phyloP scores from a whole-genome alignment of 2,888 invertebrate species.

The Nephrotoma appendiculata region DNA sequence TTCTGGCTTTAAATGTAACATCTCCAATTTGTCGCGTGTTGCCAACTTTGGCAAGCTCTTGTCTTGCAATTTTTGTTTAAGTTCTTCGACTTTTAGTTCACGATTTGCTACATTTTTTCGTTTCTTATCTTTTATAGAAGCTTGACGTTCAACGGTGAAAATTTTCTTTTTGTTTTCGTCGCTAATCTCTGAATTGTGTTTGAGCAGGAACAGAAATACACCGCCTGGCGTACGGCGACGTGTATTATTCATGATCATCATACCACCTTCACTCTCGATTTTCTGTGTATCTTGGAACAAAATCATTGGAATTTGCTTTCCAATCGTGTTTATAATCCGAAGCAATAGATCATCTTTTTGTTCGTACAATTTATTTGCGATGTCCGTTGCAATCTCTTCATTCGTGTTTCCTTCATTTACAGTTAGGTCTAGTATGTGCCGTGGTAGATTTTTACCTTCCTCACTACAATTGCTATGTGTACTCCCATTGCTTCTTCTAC shows the following conservation, averaged over 20 bases:
- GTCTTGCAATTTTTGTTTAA: conserved; percentile 43
- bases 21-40: conserved; percentile 22
- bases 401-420: conserved; percentile 36
- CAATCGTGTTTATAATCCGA: conserved; percentile 54
- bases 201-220: conserved; percentile 67
- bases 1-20: conserved; percentile 21
- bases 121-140: conserved; percentile 39
- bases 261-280: conserved; percentile 72
- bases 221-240: conserved; percentile 78
- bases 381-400: conserved; percentile 51
- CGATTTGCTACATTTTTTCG: conserved; percentile 39
- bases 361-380: conserved; percentile 57
- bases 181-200: conserved; percentile 51
- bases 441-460: conserved; percentile 17
- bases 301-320: conserved; percentile 56
- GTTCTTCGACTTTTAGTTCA: conserved; percentile 49
- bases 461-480: conserved; percentile 35
- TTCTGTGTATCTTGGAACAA: conserved; percentile 67
- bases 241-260: conserved; percentile 63
- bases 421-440: conserved; percentile 40
- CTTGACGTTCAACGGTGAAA: conserved; percentile 49
- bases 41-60: conserved; percentile 24
- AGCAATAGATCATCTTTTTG: conserved; percentile 55
- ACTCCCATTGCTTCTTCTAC: conserved; percentile 25
- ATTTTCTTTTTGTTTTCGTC: conserved; percentile 50